phyloP scores from a whole-genome alignment of 2,797 vertebrate genomes.

The Enteromius fasciolatus region DNA sequence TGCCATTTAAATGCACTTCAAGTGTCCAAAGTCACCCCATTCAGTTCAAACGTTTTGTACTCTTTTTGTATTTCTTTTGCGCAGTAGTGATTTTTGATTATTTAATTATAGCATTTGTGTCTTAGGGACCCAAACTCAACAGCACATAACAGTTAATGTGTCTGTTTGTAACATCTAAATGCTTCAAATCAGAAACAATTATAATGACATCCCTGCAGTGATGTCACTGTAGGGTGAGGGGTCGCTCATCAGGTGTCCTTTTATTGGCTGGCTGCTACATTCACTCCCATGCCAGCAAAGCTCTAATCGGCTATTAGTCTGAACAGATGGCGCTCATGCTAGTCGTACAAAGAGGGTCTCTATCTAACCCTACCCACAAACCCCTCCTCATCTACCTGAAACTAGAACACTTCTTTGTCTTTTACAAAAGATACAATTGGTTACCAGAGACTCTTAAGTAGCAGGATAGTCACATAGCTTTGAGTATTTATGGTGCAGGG shows the following conservation, averaged over 20 bases:
- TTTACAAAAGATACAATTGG: background rate
- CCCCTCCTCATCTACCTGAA: constrained; percentile 33
- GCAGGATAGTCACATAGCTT: background rate
- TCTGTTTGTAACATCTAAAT: background rate
- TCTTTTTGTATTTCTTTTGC: background rate
- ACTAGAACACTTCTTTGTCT: constrained; percentile 39
- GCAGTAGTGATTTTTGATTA: background rate
- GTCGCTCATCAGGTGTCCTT: constrained; percentile 31
- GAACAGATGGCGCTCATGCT: constrained; percentile 65
- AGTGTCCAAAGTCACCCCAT: background rate
- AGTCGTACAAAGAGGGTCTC: constrained; percentile 58
- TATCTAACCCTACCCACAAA: constrained; percentile 15
- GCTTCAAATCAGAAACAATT: constrained; percentile 1
- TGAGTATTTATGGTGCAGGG: too few relatives aligned
- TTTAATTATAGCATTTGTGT: background rate
- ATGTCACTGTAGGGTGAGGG: constrained; percentile 19
- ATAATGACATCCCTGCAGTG: background rate
- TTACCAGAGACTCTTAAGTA: background rate
- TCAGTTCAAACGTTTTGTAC: background rate
- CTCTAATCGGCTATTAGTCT: constrained; percentile 71
- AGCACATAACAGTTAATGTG: background rate
- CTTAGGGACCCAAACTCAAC: background rate
- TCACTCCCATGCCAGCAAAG: constrained; percentile 58
- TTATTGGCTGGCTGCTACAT: constrained; percentile 41
- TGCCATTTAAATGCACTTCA: background rate